Evolutionary conservation across 1,140 invertebrate genomes (phyloP), one percentile per base, ranked within the genome.

Genomic region (Microplitis demolitor): DNA sequence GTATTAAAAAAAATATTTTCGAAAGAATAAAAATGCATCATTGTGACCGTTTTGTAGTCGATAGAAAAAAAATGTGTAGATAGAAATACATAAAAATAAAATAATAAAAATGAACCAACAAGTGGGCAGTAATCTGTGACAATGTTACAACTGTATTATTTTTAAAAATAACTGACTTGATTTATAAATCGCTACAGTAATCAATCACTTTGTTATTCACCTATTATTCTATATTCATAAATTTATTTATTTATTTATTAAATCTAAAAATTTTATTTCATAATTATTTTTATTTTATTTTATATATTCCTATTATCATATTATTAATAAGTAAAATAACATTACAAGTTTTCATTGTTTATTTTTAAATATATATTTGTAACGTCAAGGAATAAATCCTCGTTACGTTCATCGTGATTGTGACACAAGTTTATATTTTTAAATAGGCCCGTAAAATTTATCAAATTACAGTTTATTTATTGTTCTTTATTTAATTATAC

Each of bases 251-350:
- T 62, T 9, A 66, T 13, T 58, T 72, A 24, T 37, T 66, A 80
- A 83, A 85, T 78, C 81, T 85, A 86, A 84, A 86, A 84, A 86
- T 86, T 80, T 82, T 81, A 68, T 74, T 82, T 83, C 80, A 24
- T 83, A 78, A 85, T 86, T 85, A 85, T 86, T 85, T 86, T 86
- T 85, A 85, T 86, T 85, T 86, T 85, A 87, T 80, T 64, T 71
- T 66, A n/a, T 45, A n/a, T 37, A 31, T 64, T 66, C n/a, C 14
- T 66, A 16, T 31, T 51, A 31, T 63, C n/a, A n/a, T 63, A 35
- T 35, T 71, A 54, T 66, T 82, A 78, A 84, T 82, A 83, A 81
- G 80, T 84, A 83, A 84, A 85, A 86, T 83, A 85, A 77, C 73
- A 76, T 80, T 75, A 77, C 79, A 79, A 78, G 76, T 79, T 79